These are phyloP conservation scores for Acipenser ruthenus DNA, from an alignment of 2,797 vertebrate species.

Conservation along the genomic window DNA sequence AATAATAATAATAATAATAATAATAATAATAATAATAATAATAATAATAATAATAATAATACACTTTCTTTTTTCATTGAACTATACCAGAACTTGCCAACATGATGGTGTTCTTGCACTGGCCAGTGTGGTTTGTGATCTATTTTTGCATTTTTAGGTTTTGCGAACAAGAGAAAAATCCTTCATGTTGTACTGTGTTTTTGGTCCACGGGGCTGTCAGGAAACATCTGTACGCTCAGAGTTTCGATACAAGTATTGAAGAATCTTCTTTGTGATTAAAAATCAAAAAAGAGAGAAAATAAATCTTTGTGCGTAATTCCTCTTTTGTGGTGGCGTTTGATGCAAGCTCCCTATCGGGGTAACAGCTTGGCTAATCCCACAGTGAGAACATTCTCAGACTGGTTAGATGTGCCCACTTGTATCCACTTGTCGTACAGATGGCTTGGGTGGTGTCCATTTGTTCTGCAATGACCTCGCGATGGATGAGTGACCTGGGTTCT, in stretches of 20 bases:
- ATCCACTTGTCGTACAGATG: conserved; percentile 29
- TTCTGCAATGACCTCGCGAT: conserved; percentile 28
- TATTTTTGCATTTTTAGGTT: too few species aligned
- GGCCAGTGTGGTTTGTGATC: too few species aligned
- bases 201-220: neutral
- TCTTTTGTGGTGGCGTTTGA: conserved; percentile 22
- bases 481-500: conserved; percentile 38
- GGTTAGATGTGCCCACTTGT: conserved; percentile 27
- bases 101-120: too few species aligned
- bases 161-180: too few species aligned
- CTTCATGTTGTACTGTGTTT: too few species aligned
- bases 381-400: conserved; percentile 14
- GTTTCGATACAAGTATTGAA: too few species aligned
- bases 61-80: too few species aligned
- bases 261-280: conserved; percentile 15
- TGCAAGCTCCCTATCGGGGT: conserved; percentile 16
- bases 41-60: too few species aligned
- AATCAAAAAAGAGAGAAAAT: neutral
- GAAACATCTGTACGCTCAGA: conserved; percentile 20
- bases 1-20: too few species aligned
- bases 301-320: conserved; percentile 25
- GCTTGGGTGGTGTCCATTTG: conserved; percentile 37
- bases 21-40: too few species aligned
- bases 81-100: too few species aligned
- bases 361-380: conserved; percentile 21